Percentiles rank a stretch among this genome's conserved stretches.
These are phyloP conservation scores for Nemotelus pantherinus DNA, from an alignment of 2,888 invertebrate species.

Conservation along the genomic window DNA sequence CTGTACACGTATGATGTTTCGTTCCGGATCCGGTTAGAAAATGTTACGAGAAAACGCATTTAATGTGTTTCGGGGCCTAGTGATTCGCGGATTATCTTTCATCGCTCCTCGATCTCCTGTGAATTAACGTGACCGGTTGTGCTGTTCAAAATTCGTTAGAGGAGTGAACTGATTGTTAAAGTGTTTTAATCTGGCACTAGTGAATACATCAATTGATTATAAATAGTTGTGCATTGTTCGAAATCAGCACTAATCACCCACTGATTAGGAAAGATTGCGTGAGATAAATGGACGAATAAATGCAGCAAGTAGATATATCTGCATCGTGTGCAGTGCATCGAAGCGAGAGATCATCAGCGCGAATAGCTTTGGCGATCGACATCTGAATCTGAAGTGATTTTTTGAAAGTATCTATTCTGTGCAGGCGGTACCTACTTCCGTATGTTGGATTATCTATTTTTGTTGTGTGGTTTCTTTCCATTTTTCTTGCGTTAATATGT, in stretches of 20 bases:
- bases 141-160: not conserved
- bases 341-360: not conserved
- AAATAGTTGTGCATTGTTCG: not conserved
- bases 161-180: not conserved
- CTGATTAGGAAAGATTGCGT: not conserved
- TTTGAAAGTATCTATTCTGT: constrained; percentile 1
- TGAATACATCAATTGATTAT: not conserved
- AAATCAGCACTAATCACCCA: not conserved
- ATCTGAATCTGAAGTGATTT: constrained; percentile 12
- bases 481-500: not conserved
- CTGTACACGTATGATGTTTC: too few relatives aligned
- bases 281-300: not conserved
- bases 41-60: not conserved
- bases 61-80: not conserved
- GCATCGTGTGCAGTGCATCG: constrained; percentile 9
- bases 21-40: constrained; percentile 1
- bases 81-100: not conserved
- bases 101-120: too few relatives aligned
- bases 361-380: not conserved
- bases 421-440: constrained; percentile 29
- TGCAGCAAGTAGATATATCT: not conserved
- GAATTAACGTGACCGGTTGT: too few relatives aligned
- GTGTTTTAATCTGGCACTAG: not conserved
- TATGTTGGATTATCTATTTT: constrained; percentile 14
- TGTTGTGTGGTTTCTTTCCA: not conserved